Base-by-base conservation (phyloP, 2,888 invertebrate species). In the Spodoptera exigua region DNA sequence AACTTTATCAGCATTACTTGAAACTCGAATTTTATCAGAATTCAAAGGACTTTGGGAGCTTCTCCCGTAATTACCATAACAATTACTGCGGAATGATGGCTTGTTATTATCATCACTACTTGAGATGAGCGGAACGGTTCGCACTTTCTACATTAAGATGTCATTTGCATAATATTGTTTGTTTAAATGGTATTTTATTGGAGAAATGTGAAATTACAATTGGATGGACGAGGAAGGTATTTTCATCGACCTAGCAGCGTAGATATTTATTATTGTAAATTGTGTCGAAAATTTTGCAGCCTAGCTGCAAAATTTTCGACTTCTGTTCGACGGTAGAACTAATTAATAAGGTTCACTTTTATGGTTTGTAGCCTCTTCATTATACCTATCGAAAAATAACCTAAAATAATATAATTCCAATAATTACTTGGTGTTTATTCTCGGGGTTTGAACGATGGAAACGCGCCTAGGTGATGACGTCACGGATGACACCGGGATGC, bases 21-120 rank as follows among this genome's bases (percentile, higher is more conserved):
- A 40, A 53, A 44, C 40, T 49, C 36, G 11, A 21, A 34, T 49
- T 55, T 48, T 5, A 52, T 37, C 44, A 39, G 37, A 41, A 73
- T 46, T 54, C 49, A 48, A 60, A 59, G 45, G 32, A 59, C 32
- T 59, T 47, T 21, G 44, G 35, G 16, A 56, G 49, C 17, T 45
- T 17, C 40, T 36, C 18, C 2, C 46, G 60, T 60, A 47, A 74
- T 71, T 71, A 64, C 54, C 60, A 70, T 74, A 74, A 74, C 47
- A 74, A 64, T 74, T 60, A 60, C 51, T 18, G 27, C 17, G n/a
- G 10, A 36, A 43, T 57, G 36, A 57, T 27, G 58, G 62, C 16
- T 52, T 52, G 35, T 60, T 63, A 48, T 44, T 36, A 41, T 47
- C 37, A 35, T 18, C 17, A 16, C 51, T 21, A 53, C 34, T 17